A percentile compares a stretch with the other conserved stretches of the same genome.
phyloP scores from a whole-genome alignment of 2,888 invertebrate species.

The Iselma pallidipennis region DNA sequence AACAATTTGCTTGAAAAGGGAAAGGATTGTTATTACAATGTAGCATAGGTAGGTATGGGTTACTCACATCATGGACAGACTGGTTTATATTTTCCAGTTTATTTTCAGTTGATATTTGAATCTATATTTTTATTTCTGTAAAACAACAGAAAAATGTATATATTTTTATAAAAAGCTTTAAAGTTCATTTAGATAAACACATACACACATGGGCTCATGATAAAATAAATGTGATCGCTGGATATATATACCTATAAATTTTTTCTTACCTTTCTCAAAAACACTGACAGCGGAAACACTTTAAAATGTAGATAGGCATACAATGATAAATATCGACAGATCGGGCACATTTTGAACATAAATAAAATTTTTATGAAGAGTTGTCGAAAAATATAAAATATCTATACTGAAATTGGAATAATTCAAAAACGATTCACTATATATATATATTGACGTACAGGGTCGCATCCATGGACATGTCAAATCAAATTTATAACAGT shows the following conservation, averaged over 20 bases:
- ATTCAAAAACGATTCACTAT: too few species aligned
- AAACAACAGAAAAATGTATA: too few species aligned
- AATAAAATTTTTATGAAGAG: not conserved
- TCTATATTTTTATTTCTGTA: not conserved
- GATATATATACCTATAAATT: not conserved
- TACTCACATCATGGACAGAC: too few species aligned
- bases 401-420: not conserved
- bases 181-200: not conserved
- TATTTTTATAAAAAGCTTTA: too few species aligned
- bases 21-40: not conserved
- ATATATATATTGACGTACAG: too few species aligned
- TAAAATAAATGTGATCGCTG: not conserved
- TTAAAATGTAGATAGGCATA: not conserved
- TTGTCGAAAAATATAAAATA: not conserved
- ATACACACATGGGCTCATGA: not conserved
- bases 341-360: not conserved
- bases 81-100: too few species aligned
- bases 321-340: not conserved
- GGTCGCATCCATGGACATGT: too few species aligned
- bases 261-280: not conserved
- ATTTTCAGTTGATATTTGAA: not conserved
- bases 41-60: too few species aligned
- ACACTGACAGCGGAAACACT: not conserved
- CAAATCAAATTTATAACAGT: too few species aligned
- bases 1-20: not conserved